These are phyloP conservation scores for Physocephala rufipes DNA, from an alignment of 2,888 invertebrate genomes.

Conservation along the genomic window DNA sequence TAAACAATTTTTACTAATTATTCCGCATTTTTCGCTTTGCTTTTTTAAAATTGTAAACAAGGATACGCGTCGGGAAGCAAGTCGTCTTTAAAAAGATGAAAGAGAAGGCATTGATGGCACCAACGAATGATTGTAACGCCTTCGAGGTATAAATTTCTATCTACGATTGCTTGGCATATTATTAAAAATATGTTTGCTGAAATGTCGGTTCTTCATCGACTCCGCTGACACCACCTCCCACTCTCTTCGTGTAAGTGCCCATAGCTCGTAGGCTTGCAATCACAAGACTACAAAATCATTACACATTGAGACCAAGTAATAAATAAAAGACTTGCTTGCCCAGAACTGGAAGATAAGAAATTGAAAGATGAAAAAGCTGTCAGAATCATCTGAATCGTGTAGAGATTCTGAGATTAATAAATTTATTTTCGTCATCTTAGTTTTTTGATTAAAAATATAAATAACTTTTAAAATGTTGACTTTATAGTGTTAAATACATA, in stretches of 20 bases:
- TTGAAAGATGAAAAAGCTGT: not conserved
- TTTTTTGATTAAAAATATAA: not conserved
- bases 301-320: conserved; percentile 15
- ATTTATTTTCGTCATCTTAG: not conserved
- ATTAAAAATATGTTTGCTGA: conserved; percentile 10
- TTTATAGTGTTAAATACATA: not conserved
- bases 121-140: conserved; percentile 1
- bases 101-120: conserved; percentile 24
- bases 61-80: too few species aligned
- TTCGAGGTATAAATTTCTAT: conserved; percentile 28
- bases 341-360: not conserved
- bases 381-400: not conserved
- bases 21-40: too few species aligned
- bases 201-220: not conserved
- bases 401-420: not conserved
- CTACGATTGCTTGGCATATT: conserved; percentile 18
- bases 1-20: too few species aligned
- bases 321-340: conserved; percentile 2
- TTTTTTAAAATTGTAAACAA: too few species aligned
- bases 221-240: not conserved
- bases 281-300: conserved; percentile 28
- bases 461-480: not conserved
- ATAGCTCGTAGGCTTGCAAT: not conserved
- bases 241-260: not conserved
- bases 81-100: too few species aligned